These are phyloP conservation scores for Picus viridis DNA, from an alignment of 2,797 vertebrate genomes.

Conservation along the genomic window DNA sequence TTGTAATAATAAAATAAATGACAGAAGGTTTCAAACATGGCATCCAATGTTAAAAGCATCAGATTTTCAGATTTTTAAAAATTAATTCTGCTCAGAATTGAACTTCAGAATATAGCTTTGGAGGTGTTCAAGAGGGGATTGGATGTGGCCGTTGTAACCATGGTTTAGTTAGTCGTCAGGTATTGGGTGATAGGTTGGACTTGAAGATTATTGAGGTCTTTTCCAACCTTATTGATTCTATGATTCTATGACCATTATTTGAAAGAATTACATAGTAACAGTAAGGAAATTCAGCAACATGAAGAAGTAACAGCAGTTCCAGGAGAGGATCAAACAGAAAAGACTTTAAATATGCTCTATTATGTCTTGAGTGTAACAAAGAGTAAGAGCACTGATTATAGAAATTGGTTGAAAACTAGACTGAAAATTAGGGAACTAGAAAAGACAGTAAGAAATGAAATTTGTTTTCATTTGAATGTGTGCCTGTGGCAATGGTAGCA, in stretches of 20 bases:
- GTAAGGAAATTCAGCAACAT: neutral
- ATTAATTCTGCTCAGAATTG: neutral
- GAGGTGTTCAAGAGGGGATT: neutral
- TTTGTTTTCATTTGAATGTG: neutral
- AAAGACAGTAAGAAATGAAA: neutral
- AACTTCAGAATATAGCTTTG: neutral
- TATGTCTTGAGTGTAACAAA: no score
- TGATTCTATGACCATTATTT: neutral
- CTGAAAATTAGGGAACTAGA: neutral
- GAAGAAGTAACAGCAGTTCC: neutral
- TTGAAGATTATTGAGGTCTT: no score
- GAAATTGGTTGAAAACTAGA: neutral
- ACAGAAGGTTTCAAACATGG: neutral
- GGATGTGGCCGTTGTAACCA: no score
- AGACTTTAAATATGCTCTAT: neutral
- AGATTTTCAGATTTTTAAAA: neutral
- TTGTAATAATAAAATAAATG: neutral
- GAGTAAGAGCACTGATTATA: neutral
- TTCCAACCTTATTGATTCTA: no score
- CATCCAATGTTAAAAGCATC: neutral
- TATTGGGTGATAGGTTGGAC: no score
- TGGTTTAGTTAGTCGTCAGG: no score
- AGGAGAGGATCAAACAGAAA: neutral
- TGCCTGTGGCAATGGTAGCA: no score
- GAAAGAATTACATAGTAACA: neutral